Evolutionary conservation across 2,113 vertebrate genomes (phyloP).

Genomic region (Zosterops pallidus): DNA sequence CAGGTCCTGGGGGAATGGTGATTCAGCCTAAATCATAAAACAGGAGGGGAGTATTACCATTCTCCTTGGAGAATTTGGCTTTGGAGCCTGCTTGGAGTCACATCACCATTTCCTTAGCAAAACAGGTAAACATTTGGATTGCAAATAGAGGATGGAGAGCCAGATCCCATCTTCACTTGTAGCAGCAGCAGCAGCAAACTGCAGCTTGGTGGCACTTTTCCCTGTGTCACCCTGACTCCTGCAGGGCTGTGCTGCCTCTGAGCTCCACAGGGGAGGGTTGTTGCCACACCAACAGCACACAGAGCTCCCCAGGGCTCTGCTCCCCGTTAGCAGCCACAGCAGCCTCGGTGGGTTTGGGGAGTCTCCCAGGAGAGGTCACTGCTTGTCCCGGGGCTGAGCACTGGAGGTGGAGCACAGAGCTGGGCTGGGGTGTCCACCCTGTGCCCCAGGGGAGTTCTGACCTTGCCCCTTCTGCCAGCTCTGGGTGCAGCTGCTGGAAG

Average conservation of each 20-base stretch:
- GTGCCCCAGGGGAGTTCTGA: neutral
- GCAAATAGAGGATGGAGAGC: neutral
- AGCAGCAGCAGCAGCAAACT: neutral
- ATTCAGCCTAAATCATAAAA: neutral
- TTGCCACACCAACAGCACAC: neutral
- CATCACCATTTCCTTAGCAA: neutral
- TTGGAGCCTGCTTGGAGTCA: neutral
- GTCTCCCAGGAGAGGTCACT: neutral
- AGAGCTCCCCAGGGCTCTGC: neutral
- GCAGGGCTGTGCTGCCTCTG: neutral
- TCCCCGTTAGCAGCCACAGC: neutral
- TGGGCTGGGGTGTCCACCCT: neutral
- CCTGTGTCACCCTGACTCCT: rapidly evolving
- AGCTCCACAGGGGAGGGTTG: neutral
- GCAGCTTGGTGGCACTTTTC: neutral
- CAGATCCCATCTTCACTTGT: neutral
- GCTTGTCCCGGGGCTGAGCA: neutral
- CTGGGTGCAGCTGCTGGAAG: neutral
- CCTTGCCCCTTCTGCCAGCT: neutral
- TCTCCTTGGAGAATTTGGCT: neutral
- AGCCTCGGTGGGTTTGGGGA: neutral
- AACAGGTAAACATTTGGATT: neutral
- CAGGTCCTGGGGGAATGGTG: neutral
- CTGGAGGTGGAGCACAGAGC: neutral
- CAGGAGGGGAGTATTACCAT: neutral